Conservation (phyloP, 2,797 vertebrate species). For the Typhlichthys eigenmanni region DNA sequence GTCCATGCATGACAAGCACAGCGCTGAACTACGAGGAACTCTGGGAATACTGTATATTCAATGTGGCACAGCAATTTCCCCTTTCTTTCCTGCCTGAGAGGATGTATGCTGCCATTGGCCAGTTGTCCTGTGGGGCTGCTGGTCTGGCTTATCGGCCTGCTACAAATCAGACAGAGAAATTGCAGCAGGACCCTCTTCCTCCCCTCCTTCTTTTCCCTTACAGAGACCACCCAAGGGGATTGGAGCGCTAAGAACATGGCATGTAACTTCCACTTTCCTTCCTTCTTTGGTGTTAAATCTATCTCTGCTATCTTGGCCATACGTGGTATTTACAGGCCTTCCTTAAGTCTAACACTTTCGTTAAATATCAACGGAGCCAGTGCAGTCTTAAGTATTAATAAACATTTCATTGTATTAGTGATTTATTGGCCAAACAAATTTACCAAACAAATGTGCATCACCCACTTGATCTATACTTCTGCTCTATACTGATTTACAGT, state of each 20-base stretch:
- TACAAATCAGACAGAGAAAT: constrained; percentile 70
- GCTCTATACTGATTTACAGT: too few species aligned
- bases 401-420: background rate
- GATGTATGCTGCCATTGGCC: constrained; percentile 50
- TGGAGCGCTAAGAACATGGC: constrained; percentile 55
- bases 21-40: constrained; percentile 40
- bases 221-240: constrained; percentile 55
- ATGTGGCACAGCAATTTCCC: constrained; percentile 15
- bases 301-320: constrained; percentile 1
- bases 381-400: background rate
- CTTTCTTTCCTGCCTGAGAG: constrained; percentile 40
- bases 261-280: constrained; percentile 46
- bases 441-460: too few species aligned
- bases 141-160: constrained; percentile 60
- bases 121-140: constrained; percentile 64
- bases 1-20: constrained; percentile 63
- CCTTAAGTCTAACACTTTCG: too few species aligned
- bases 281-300: constrained; percentile 26
- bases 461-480: too few species aligned
- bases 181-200: constrained; percentile 51
- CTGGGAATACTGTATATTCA: constrained; percentile 13
- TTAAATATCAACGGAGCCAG: too few species aligned
- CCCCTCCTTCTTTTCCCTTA: constrained; percentile 44
- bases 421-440: background rate
- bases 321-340: background rate